Evolutionary conservation across 2,797 vertebrate species (phyloP), one percentile per base, ranked within the genome.

Genomic region (Hydrophis major): DNA sequence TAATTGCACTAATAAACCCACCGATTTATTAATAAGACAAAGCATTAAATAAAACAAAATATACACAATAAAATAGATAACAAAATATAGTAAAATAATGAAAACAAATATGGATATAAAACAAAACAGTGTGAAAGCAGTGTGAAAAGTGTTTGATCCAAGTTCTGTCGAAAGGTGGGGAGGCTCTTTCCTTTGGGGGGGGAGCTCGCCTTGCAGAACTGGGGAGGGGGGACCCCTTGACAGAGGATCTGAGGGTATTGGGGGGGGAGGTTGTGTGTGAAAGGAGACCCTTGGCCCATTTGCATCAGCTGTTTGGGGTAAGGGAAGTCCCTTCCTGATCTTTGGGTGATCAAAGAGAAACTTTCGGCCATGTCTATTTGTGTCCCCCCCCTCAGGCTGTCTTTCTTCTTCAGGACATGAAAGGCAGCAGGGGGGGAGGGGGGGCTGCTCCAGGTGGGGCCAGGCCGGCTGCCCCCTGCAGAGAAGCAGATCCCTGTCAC

Each of bases 321-420:
- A 37, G 37, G 37, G 37, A 37, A 69, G 11, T 37, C 18, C 10
- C 25, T 4, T 10, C 7, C 28, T 61, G 5, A 16, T 18, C 14
- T 89, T 16, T 4, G 1, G 42, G 14, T 20, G 60, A 89, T 53
- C 60, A 66, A 53, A 66, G 27, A 53, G 27, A 47, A 37, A 1
- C 37, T 47, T 20, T 27, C 2, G 2, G 32, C 1, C 16, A 0
- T 16, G 1, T 1, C 14, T 14, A 0, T 6, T 16, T 5, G 16
- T 1, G 2, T 1, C 20, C 25, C 60, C 53, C 25, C 60, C 53
- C 3, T 8, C 32, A 42, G 1, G 20, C 37, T 22, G 6, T 4
- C 32, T 78, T 42, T 78, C 37, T 78, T 78, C 18, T 47, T 20
- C 16, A 25, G 95, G 13, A 98, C 98, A 98, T 96, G 97, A 97